Conservation (phyloP, 1,140 invertebrate species). For the Scaptomyza montana region DNA sequence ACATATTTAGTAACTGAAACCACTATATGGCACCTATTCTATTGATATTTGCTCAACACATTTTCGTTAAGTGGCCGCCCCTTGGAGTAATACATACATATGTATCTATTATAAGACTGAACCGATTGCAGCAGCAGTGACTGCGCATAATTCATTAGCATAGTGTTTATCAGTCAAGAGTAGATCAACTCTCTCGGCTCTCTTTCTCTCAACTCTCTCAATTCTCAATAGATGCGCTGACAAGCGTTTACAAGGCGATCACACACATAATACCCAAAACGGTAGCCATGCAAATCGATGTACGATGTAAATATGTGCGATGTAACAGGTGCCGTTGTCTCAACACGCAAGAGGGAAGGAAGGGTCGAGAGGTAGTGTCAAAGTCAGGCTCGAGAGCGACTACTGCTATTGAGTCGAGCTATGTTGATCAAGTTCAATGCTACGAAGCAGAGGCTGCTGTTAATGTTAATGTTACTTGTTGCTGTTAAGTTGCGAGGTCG, state of each 20-base stretch:
- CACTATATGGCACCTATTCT: not conserved
- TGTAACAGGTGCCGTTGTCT: slow-evolving; percentile 53
- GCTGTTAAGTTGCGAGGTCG: slow-evolving; percentile 47
- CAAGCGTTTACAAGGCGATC: not conserved
- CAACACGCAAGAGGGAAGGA: not conserved
- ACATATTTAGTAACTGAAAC: not conserved
- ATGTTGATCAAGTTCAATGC: slow-evolving; percentile 74
- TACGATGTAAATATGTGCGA: slow-evolving; percentile 28
- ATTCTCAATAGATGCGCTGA: too few species aligned
- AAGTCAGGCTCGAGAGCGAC: slow-evolving; percentile 2
- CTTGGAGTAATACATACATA: not conserved
- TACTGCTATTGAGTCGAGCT: slow-evolving; percentile 11
- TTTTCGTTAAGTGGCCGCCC: not conserved
- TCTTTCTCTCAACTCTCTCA: too few species aligned
- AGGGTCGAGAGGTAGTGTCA: not conserved
- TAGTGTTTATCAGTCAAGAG: slow-evolving; percentile 40
- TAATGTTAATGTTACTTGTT: slow-evolving; percentile 20
- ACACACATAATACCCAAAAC: slow-evolving; percentile 20
- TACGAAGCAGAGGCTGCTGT: slow-evolving; percentile 40
- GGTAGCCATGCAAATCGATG: slow-evolving; percentile 52
- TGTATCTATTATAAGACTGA: slow-evolving; percentile 18
- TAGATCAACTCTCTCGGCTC: slow-evolving; percentile 15
- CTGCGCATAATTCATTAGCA: slow-evolving; percentile 41
- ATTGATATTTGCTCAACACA: slow-evolving; percentile 15
- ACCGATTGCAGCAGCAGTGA: slow-evolving; percentile 42